Conservation (phyloP, 2,888 invertebrate species). For the Hydriomena furcata region DNA sequence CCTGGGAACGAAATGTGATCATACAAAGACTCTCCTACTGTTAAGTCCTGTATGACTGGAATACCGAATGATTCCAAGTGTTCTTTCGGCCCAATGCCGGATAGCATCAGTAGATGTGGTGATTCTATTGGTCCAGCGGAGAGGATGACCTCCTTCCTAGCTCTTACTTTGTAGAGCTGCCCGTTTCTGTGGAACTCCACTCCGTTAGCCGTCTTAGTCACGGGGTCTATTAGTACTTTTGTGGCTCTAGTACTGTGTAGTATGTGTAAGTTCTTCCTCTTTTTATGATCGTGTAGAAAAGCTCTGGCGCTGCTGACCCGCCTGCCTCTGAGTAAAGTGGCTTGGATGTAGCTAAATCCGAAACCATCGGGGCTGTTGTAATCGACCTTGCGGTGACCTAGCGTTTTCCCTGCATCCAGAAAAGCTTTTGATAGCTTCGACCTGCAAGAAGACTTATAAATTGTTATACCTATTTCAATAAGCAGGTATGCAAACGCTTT, state of each 20-base stretch:
- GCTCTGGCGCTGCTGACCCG: slow-evolving; percentile 83
- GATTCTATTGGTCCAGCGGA: slow-evolving; percentile 91
- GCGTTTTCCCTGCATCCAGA: slow-evolving; percentile 84
- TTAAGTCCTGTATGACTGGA: slow-evolving; percentile 83
- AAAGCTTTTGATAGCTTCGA: slow-evolving; percentile 85
- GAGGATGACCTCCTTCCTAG: slow-evolving; percentile 82
- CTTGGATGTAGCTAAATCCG: slow-evolving; percentile 80
- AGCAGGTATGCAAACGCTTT: too few relatives aligned
- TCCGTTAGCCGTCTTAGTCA: slow-evolving; percentile 69
- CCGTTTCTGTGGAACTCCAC: slow-evolving; percentile 65
- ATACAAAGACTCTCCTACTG: slow-evolving; percentile 86
- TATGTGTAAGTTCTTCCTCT: slow-evolving; percentile 83
- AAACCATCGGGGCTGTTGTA: slow-evolving; percentile 87
- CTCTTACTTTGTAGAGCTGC: slow-evolving; percentile 69
- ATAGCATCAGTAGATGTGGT: slow-evolving; percentile 88
- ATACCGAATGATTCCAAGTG: slow-evolving; percentile 84
- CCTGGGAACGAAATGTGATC: slow-evolving; percentile 87
- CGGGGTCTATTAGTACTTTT: slow-evolving; percentile 83
- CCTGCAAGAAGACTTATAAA: slow-evolving; percentile 46
- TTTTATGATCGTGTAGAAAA: slow-evolving; percentile 79
- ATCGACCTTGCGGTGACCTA: slow-evolving; percentile 86
- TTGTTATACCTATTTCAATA: too few relatives aligned
- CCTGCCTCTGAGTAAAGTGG: slow-evolving; percentile 74
- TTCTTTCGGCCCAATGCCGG: slow-evolving; percentile 85
- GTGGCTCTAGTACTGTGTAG: slow-evolving; percentile 80